Evolutionary conservation across 2,113 vertebrate species (phyloP), one percentile per base, ranked within the genome.

Genomic region (Leptobrachium ailaonicum): DNA sequence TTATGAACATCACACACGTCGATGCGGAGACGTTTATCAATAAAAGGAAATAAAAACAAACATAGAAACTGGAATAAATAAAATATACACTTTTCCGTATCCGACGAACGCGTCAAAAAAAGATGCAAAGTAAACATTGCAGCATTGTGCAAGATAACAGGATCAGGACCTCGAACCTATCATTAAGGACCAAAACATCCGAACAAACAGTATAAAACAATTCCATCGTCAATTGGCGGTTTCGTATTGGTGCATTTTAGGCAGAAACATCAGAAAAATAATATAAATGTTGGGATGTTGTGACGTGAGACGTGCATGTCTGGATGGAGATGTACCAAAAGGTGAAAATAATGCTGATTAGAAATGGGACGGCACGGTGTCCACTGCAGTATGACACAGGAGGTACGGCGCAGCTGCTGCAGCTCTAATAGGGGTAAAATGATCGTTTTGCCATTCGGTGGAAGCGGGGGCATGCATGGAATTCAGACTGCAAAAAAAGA

Each of bases 381-480:
- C n/a, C 64, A 68, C 78, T 80, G 78, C 78, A 80, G 71, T 80
- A 74, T 45, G 71, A 80, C 71, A 73, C 77, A 73, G 62, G 60
- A 60, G 78, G 47, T 50, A 41, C 62, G 43, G 69, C 69, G 64
- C 56, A 0, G 1, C 58, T 67, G 71, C 71, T 73, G 71, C 71
- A 83, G 69, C 63, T 53, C 41, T 67, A 58, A 66, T 40, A 60
- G 71, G 1, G 47, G 11, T 54, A 41, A 56, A 32, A 45, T 20
- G 45, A 41, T 32, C 20, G 20, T 32, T 47, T 70, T 68, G 8
- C 8, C 8, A 50, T 54, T 42, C 32, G 20, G 40, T 44, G 53
- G 13, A 85, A 85, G 84, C 83, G 84, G 87, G 87, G 87, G 12
- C 56, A 64, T 43, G 67, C 63, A 73, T 73, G 50, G 20, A 63